Base-by-base conservation (phyloP, 2,113 vertebrate species). In the Lasiurus borealis region DNA sequence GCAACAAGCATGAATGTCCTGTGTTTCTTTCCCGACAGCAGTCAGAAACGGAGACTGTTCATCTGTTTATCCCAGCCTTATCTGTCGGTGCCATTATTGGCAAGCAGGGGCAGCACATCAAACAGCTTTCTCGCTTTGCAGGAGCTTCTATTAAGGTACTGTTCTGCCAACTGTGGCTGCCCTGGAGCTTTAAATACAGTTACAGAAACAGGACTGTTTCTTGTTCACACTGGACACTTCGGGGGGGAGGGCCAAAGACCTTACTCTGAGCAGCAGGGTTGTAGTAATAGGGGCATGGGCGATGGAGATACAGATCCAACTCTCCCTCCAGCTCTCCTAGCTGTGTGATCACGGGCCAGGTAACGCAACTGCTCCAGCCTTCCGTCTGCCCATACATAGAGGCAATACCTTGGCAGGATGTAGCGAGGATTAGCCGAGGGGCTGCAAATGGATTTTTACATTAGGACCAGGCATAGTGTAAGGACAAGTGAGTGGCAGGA, bases 41-140 rank as follows among this genome's bases (percentile, higher is more conserved):
- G 84, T 99, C 98, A 0, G 99, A 99, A 97, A 99, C 99, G 0
- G 99, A 99, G 98, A 99, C 99, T 0, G 99, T 99, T 97, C 99
- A 99, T 97, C 98, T 99, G 95, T 99, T 99, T 97, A 99, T 99
- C 97, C 99, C 99, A 54, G 99, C 99, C 8, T 98, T 99, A 88
- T 99, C 99, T 18, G 99, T 99, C 19, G 99, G 99, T 59, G 99
- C 99, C 98, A 99, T 99, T 98, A 99, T 99, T 48, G 99, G 99
- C 97, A 99, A 99, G 98, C 99, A 99, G 98, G 99, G 99, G 96
- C 99, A 99, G 96, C 99, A 99, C 98, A 99, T 99, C 98, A 99
- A 99, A 98, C 99, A 99, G 98, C 99, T 99, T 91, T 99, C 99
- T 85, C 99, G 99, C 91, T 99, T 99, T 96, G 99, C 99, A 59